These are phyloP conservation scores for Catotricha subobsoleta DNA, from an alignment of 2,888 invertebrate genomes.

Conservation along the genomic window DNA sequence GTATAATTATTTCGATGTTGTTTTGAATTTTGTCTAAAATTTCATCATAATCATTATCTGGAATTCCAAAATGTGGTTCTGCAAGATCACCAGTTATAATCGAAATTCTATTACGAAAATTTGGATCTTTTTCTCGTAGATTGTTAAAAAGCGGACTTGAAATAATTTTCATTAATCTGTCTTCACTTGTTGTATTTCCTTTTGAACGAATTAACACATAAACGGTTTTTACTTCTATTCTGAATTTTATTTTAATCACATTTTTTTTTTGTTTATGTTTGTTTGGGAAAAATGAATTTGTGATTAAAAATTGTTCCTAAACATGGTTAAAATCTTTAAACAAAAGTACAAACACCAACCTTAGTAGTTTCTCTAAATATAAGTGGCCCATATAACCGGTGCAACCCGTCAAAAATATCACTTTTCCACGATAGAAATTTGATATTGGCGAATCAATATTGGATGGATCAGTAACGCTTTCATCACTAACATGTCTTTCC, in stretches of 20 bases:
- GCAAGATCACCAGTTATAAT: slow-evolving; percentile 16
- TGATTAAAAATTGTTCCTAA: too few species aligned
- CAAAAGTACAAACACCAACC: slow-evolving; percentile 12
- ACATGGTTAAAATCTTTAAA: too few species aligned
- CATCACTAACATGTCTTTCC: too few species aligned
- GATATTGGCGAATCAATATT: slow-evolving; percentile 14
- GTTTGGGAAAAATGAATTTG: too few species aligned
- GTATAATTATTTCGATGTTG: slow-evolving; percentile 16
- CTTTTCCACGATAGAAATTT: slow-evolving; percentile 14
- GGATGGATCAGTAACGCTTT: too few species aligned
- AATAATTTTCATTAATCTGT: neutral
- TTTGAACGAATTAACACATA: slow-evolving; percentile 14
- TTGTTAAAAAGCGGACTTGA: neutral
- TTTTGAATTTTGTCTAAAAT: slow-evolving; percentile 12
- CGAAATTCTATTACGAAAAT: slow-evolving; percentile 12
- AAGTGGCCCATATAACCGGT: slow-evolving; percentile 16
- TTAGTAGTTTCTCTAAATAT: slow-evolving; percentile 15
- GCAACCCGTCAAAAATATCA: slow-evolving; percentile 15
- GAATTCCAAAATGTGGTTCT: slow-evolving; percentile 13
- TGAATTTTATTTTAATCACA: too few species aligned
- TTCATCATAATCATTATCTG: slow-evolving; percentile 9
- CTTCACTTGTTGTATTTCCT: slow-evolving; percentile 5
- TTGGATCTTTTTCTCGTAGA: slow-evolving; percentile 10
- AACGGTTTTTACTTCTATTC: neutral
- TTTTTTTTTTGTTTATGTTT: too few species aligned